Evolutionary conservation across 1,140 invertebrate genomes (phyloP), one percentile per base, ranked within the genome.

Genomic region (Macrostomum lignano): DNA sequence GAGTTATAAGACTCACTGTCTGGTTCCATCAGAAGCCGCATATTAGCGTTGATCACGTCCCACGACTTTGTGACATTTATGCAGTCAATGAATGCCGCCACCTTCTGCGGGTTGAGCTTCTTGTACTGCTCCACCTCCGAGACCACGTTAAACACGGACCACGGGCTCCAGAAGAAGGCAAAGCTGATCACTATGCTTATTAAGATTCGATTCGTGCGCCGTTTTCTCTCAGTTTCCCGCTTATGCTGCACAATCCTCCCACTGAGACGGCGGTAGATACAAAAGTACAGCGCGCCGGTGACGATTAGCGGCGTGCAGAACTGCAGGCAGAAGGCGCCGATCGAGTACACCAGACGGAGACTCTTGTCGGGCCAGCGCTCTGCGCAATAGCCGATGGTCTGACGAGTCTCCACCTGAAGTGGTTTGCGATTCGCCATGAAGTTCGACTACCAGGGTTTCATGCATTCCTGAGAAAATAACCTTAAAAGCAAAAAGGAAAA

Each of bases 171-270:
- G 9, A 74, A 88, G 0, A 77, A 59, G 1, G 74, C 73, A 49
- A 94, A 94, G 14, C 86, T 73, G 0, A 70, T 65, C 0, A 93
- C 82, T 73, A 94, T 93, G 0, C 76, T 69, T 38, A 91, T 79
- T 1, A 94, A 61, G 76, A 93, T 94, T 39, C 74, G 65, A 39
- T 65, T 68, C 23, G 65, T 68, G 35, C 62, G 47, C 40, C 76
- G 72, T 3, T 74, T 79, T 25, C 73, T 61, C 14, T 26, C 28
- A 19, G 4, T 28, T 28, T 28, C 26, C 15, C 19, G 46, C 35
- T 53, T 48, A 25, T 44, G 40, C 37, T 45, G 44, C 34, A 47
- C 47, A 7, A 49, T 29, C 4, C 46, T 46, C 19, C 51, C 43
- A 29, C 38, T 40, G 7, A 56, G 38, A 3, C 47, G 45, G n/a